Percentiles rank a stretch among this genome's conserved stretches.
These are phyloP conservation scores for Phortica magna DNA, from an alignment of 2,888 invertebrate genomes.

Conservation along the genomic window DNA sequence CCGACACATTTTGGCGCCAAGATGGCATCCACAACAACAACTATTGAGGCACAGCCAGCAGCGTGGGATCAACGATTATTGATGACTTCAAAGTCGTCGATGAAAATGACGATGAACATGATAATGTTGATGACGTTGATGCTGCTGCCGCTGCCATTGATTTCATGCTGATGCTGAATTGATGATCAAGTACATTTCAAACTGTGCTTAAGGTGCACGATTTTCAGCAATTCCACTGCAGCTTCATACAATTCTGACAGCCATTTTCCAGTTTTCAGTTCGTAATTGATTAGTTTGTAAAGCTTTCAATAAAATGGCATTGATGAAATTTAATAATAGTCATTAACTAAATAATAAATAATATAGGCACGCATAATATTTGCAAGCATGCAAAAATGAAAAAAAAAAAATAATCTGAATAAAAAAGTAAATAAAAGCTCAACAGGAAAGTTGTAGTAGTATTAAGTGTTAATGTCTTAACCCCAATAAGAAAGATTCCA, in stretches of 20 bases:
- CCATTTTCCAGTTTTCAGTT: slow-evolving; percentile 20
- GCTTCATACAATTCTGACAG: neutral
- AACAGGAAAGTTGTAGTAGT: slow-evolving; percentile 41
- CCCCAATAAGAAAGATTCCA: neutral
- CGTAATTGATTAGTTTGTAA: slow-evolving; percentile 36
- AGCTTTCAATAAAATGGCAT: neutral
- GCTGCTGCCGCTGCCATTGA: slow-evolving; percentile 42
- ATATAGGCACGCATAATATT: slow-evolving; percentile 26
- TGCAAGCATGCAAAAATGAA: slow-evolving; percentile 37
- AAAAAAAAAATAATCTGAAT: slow-evolving; percentile 28
- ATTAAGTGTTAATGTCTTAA: neutral
- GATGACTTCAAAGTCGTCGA: slow-evolving; percentile 60
- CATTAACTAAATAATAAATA: slow-evolving; percentile 24
- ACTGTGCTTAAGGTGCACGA: slow-evolving; percentile 60
- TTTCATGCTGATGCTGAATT: slow-evolving; percentile 71
- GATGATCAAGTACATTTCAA: slow-evolving; percentile 70
- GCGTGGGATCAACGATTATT: slow-evolving; percentile 67
- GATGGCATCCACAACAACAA: slow-evolving; percentile 24
- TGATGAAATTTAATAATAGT: slow-evolving; percentile 26
- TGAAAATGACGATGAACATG: slow-evolving; percentile 41
- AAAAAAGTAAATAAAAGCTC: slow-evolving; percentile 13
- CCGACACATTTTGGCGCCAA: slow-evolving; percentile 31
- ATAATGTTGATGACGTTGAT: slow-evolving; percentile 32
- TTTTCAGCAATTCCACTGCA: neutral
- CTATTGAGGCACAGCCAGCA: slow-evolving; percentile 32